These are phyloP conservation scores for Rhagoletis zephyria DNA, from an alignment of 1,140 invertebrate species.

Conservation along the genomic window DNA sequence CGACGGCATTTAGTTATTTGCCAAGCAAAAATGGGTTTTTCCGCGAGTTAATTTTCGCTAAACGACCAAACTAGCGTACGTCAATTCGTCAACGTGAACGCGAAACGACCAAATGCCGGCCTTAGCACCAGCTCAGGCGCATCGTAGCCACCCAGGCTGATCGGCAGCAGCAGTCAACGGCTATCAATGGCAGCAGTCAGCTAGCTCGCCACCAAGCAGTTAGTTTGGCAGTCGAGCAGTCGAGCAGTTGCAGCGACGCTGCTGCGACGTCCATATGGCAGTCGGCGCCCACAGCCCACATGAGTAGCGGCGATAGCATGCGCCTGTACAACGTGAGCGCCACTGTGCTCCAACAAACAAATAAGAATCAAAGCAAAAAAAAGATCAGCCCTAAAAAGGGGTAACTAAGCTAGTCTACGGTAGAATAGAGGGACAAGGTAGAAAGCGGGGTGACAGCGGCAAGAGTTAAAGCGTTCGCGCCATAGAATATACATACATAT, in stretches of 20 bases:
- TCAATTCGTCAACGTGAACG: constrained; percentile 66
- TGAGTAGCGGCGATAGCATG: constrained; percentile 50
- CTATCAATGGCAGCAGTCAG: not conserved
- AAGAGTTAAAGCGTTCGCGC: not conserved
- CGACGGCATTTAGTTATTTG: constrained; percentile 33
- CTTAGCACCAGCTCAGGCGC: constrained; percentile 58
- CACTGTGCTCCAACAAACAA: constrained; percentile 50
- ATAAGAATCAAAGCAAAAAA: constrained; percentile 23
- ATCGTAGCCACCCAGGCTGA: constrained; percentile 57
- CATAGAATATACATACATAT: not conserved
- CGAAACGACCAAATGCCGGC: constrained; percentile 69
- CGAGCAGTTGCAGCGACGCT: not conserved
- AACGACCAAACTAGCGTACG: constrained; percentile 28
- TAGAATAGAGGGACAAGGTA: not conserved
- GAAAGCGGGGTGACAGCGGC: not conserved
- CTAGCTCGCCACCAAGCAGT: not conserved
- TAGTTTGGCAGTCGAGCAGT: not conserved
- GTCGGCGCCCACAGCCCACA: constrained; percentile 54
- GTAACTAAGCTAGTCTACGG: not conserved
- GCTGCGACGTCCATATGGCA: constrained; percentile 34
- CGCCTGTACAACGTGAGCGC: constrained; percentile 55
- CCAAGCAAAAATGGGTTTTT: constrained; percentile 20
- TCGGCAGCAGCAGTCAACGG: constrained; percentile 42
- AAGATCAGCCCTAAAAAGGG: constrained; percentile 32
- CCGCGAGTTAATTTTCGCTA: constrained; percentile 10